phyloP scores from a whole-genome alignment of 2,797 vertebrate genomes.

The Liasis olivaceus region DNA sequence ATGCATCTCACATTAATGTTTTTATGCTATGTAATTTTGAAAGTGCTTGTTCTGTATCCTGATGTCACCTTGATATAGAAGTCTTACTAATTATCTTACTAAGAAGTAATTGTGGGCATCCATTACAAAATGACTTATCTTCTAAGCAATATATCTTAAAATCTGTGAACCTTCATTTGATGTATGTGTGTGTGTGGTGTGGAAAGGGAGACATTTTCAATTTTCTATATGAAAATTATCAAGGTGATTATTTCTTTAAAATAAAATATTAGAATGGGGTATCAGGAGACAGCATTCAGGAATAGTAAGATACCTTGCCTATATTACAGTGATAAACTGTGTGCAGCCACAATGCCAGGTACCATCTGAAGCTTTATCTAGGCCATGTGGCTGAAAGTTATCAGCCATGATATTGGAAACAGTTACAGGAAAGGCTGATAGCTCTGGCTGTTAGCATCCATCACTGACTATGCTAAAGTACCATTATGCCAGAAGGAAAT shows the following conservation, averaged over 20 bases:
- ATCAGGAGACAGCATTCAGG: background rate
- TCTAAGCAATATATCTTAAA: background rate
- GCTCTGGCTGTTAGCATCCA: background rate
- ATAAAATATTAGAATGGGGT: slow-evolving; percentile 29
- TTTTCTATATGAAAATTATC: background rate
- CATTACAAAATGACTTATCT: background rate
- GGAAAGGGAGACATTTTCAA: background rate
- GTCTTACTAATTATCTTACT: background rate
- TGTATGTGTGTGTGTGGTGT: background rate
- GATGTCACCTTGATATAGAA: background rate
- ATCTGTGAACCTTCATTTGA: background rate
- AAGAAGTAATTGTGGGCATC: background rate
- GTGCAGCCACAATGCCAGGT: background rate
- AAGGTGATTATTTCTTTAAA: background rate
- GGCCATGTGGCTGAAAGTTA: background rate
- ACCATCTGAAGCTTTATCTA: background rate
- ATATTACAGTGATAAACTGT: background rate
- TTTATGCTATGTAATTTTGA: background rate
- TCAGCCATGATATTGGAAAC: background rate
- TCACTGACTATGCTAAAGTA: slow-evolving; percentile 11
- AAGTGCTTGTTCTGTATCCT: background rate
- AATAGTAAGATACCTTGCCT: fast-evolving
- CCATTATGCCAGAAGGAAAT: slow-evolving; percentile 15
- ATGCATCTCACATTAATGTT: background rate
- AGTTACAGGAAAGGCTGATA: background rate